Base-by-base conservation (phyloP, 2,797 vertebrate species). In the Spatula clypeata region DNA sequence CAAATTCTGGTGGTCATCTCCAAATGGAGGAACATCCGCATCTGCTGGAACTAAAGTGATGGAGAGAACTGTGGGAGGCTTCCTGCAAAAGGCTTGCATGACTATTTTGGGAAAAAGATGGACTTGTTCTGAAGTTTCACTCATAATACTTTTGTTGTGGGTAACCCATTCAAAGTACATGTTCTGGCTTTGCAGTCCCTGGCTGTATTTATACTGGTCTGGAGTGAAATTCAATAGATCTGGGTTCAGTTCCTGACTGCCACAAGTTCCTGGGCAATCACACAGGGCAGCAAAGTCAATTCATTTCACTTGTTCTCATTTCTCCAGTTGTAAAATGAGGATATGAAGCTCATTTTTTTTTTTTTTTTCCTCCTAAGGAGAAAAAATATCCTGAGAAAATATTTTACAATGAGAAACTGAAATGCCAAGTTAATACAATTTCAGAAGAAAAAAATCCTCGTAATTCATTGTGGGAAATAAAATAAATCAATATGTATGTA, bases 281-380 rank as follows among this genome's bases (percentile, higher is more conserved):
- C 69, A 72, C 9, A 62, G 73, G 81, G 62, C 81, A 90, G 45
- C 76, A 57, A 31, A 91, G 40, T 91, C n/a, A 87, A 86, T 89
- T 89, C 72, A 89, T 85, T 92, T 89, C 47, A 72, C 86, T 62
- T 31, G 19, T 31, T 65, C 71, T 95, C 67, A 80, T 71, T 91
- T 95, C 15, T 65, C 74, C 53, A 86, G 65, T 40, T 80, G 84
- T 54, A 89, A 91, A 21, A 74, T 65, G 62, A 86, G 91, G 77
- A 92, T 47, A 72, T 19, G 80, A 93, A 92, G 71, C 51, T 91
- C 27, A 51, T 64, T 80, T 34, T 12, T 21, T 12, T 23, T 47
- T 23, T 47, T 49, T 47, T 11, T 45, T 49, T 49, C 7, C 7
- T 13, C 47, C 47, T 49, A 24, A 62, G 15, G 23, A 19, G 42